Evolutionary conservation across 2,888 invertebrate species (phyloP), one percentile per base, ranked within the genome.

Genomic region (Dasypolia templi): DNA sequence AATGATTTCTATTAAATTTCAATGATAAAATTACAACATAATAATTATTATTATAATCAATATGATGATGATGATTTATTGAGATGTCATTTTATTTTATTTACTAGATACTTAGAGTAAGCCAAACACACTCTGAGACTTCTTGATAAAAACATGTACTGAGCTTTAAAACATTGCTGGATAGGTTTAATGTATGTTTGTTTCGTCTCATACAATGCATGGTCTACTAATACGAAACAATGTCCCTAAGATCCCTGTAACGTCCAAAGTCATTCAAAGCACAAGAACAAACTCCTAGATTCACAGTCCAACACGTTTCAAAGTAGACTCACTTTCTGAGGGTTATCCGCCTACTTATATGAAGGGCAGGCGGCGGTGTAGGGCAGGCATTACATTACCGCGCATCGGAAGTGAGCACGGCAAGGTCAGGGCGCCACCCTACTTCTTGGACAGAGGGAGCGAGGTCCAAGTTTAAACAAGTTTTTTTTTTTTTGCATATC

Each of bases 311-410:
- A 51, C n/a, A 58, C 9, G 17, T 70, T 42, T 19, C 22, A 6
- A 59, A 64, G 51, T 46, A 44, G n/a, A 22, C 35, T 66, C 17
- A 55, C 26, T 53, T 71, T 66, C 65, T 35, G n/a, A 46, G 53
- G 56, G 53, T 76, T 68, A 74, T 66, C 58, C 46, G 49, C 19
- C 75, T 73, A 53, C 75, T 71, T 59, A 73, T 67, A 71, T 32
- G 53, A 44, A 32, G 42, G 81, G 56, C 39, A 51, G 66, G 51
- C 65, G 72, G 82, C 32, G 72, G 61, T 42, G 62, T 17, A 53
- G 58, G 79, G 76, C 77, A 77, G 79, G 67, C 77, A 77, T 84
- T 81, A 75, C 73, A 79, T 84, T 79, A 79, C 77, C 84, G 77
- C 49, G 67, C 32, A 59, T 70, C 82, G 87, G 87, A 87, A 79